Evolutionary conservation across 1,140 invertebrate genomes (phyloP), one percentile per base, ranked within the genome.

Genomic region (Subanguina moxae): DNA sequence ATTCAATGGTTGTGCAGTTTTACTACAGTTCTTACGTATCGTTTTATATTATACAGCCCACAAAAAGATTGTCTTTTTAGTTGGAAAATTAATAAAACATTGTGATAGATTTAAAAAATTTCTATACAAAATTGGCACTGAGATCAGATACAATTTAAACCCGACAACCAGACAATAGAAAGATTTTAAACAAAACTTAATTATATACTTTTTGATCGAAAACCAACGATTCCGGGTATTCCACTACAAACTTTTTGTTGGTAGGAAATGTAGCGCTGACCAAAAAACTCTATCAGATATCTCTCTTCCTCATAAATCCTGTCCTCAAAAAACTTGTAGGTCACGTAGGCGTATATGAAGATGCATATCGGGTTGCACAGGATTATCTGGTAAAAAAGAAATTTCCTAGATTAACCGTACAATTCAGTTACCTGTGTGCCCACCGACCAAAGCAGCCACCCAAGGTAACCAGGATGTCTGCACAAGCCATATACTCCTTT

Each of bases 371-470:
- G 94, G 85, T 98, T 98, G 61, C 91, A 85, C 0, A 97, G 85
- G 62, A 93, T 88, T 17, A 94, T 78, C 90, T 92, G 85, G 65
- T 87, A 87, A 52, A 71, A 75, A 78, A 76, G 42, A 68, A 61
- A 28, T 67, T 28, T 5, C 19, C 15, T 7, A n/a, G n/a, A n/a
- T n/a, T 42, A n/a, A 7, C 23, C 8, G 1, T 25, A 52, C n/a
- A 52, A 52, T 7, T 21, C 3, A 52, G 46, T 62, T 65, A 94
- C 89, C 88, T 98, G 95, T 30, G 94, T 98, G 15, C 94, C 94
- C 70, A 98, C 88, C 9, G 91, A 91, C 94, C 95, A 99, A 84
- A 91, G 92, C 86, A 97, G 97, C 95, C 95, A 99, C 1, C 95
- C 95, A 1, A 96, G 91, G 85, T 98, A 97, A 73, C 91, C 91